Evolutionary conservation across 2,797 vertebrate species (phyloP).

Genomic region (Phataginus tricuspis): DNA sequence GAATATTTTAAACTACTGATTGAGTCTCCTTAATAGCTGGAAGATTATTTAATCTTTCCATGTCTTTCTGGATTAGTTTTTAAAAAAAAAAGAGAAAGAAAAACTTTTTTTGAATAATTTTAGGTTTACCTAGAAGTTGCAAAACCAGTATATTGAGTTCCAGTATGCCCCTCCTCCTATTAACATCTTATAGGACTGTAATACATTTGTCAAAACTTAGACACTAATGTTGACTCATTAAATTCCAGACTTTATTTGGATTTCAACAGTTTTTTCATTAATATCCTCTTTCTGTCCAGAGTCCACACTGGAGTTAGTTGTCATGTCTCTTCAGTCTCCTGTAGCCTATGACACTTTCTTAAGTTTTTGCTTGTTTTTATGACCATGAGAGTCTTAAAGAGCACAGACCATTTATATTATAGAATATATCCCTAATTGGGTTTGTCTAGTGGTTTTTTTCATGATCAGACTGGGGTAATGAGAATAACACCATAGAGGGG

Average conservation of each 20-base stretch:
- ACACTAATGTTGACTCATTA: background rate
- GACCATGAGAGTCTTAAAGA: background rate
- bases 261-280: background rate
- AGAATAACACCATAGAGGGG: background rate
- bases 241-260: background rate
- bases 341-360: background rate
- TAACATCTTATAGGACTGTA: background rate
- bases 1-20: background rate
- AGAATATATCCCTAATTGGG: background rate
- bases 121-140: background rate
- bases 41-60: background rate
- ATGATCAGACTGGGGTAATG: background rate
- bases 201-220: background rate
- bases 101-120: background rate
- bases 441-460: background rate
- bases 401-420: background rate
- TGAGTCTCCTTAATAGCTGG: background rate
- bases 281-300: background rate
- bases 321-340: background rate
- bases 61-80: background rate
- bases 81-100: background rate
- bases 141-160: background rate
- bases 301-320: background rate
- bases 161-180: background rate
- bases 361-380: background rate